A percentile compares a stretch with the other conserved stretches of the same genome.
These are phyloP conservation scores for Dasypolia templi DNA, from an alignment of 2,888 invertebrate species.

Conservation along the genomic window DNA sequence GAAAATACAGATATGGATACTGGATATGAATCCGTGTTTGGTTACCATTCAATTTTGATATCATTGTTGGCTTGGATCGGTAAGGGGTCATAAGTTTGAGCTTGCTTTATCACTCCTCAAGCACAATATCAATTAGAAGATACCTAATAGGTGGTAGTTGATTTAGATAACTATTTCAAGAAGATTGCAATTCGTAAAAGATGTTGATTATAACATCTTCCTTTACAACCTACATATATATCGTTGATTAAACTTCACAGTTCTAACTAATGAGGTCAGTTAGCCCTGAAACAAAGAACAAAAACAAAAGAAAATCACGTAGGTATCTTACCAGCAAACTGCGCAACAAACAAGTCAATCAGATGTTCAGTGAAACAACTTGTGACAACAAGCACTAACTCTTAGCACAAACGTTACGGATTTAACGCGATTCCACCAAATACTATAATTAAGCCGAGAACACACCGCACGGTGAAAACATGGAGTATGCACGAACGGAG, in stretches of 20 bases:
- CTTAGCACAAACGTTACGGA: constrained; percentile 34
- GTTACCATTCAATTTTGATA: not conserved
- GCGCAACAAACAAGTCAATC: constrained; percentile 38
- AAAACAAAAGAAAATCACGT: constrained; percentile 27
- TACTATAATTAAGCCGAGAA: constrained; percentile 46
- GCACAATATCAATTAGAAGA: not conserved
- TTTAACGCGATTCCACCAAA: constrained; percentile 36
- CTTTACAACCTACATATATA: not conserved
- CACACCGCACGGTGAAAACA: constrained; percentile 24
- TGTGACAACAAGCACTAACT: constrained; percentile 41
- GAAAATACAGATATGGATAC: not conserved
- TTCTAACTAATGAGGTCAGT: constrained; percentile 10
- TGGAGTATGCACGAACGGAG: constrained; percentile 35
- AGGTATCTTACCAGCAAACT: constrained; percentile 5
- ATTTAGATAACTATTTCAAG: no score
- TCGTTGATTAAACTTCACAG: not conserved
- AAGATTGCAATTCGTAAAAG: not conserved
- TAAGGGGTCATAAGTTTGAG: not conserved
- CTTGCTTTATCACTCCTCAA: not conserved
- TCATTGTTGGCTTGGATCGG: not conserved
- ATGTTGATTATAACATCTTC: not conserved
- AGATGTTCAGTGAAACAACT: constrained; percentile 39
- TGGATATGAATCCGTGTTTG: not conserved
- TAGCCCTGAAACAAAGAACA: constrained; percentile 4
- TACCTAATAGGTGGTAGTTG: no score